Evolutionary conservation across 2,888 invertebrate species (phyloP), one percentile per base, ranked within the genome.

Genomic region (Chirona hameri): DNA sequence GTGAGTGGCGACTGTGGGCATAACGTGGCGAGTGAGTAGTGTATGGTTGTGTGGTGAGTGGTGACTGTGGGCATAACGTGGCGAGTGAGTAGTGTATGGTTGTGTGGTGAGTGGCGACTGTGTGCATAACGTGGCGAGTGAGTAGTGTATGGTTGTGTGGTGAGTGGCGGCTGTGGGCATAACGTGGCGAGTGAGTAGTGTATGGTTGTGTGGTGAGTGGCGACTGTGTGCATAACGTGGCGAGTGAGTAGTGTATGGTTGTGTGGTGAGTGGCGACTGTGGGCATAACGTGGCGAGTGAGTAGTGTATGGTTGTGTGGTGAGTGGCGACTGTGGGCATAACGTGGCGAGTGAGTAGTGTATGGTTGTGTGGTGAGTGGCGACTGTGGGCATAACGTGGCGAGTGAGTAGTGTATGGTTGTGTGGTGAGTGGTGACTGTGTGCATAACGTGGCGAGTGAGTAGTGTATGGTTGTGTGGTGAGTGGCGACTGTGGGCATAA

Each of bases 11-110:
- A 39, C 39, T 39, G 39, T 39, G 39, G 2, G 39, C 39, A 39
- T 39, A 2, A 39, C 7, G 39, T 39, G 39, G 39, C 7, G 39
- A 39, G 39, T 39, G 39, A 39, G 2, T 7, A 39, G n/a, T n/a
- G n/a, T n/a, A 39, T 39, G 39, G 39, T 39, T 39, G 7, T 14
- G 52, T 24, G 29, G 72, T 52, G 79, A n/a, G n/a, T n/a, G n/a
- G n/a, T n/a, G 95, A 95, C 87, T 95, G 95, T 87, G 94, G 95
- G 84, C 89, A 94, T 46, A 95, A 95, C n/a, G n/a, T n/a, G n/a
- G n/a, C n/a, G n/a, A n/a, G n/a, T n/a, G n/a, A n/a, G n/a, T n/a
- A n/a, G n/a, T n/a, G n/a, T n/a, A n/a, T n/a, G n/a, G n/a, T n/a
- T n/a, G n/a, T 88, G 93, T 94, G 80, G 90, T 90, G 87, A 86